Conservation (phyloP, 2,113 vertebrate genomes). For the Papio anubis region DNA sequence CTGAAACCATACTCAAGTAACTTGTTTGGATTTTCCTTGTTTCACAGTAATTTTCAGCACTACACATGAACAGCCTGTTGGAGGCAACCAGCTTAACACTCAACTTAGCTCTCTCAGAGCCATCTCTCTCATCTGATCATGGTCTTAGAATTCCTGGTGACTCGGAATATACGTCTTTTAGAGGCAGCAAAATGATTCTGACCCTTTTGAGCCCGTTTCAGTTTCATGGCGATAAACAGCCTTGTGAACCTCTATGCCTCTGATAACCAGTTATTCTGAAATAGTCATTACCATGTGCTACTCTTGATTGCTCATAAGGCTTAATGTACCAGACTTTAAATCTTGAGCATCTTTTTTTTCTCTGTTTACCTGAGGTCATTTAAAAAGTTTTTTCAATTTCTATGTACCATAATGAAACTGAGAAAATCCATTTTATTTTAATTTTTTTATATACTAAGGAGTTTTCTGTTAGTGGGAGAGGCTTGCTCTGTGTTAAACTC, state of each 20-base stretch:
- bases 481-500: background rate
- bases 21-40: background rate
- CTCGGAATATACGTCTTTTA: background rate
- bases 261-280: conserved; percentile 17
- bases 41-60: background rate
- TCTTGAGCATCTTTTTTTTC: background rate
- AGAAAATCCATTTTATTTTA: background rate
- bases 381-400: background rate
- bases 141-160: background rate
- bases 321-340: conserved; percentile 8
- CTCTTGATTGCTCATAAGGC: background rate
- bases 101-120: background rate
- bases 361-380: background rate
- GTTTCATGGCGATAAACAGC: background rate
- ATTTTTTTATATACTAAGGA: background rate
- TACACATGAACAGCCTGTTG: background rate
- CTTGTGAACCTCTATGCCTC: background rate
- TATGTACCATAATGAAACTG: background rate
- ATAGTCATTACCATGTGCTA: background rate
- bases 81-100: background rate
- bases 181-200: background rate
- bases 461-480: background rate
- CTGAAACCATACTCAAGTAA: background rate
- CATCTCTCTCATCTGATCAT: conserved; percentile 17
- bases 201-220: background rate